Base-by-base conservation (phyloP, 1,140 invertebrate species). In the Pseudomyrmex cubaensis region DNA sequence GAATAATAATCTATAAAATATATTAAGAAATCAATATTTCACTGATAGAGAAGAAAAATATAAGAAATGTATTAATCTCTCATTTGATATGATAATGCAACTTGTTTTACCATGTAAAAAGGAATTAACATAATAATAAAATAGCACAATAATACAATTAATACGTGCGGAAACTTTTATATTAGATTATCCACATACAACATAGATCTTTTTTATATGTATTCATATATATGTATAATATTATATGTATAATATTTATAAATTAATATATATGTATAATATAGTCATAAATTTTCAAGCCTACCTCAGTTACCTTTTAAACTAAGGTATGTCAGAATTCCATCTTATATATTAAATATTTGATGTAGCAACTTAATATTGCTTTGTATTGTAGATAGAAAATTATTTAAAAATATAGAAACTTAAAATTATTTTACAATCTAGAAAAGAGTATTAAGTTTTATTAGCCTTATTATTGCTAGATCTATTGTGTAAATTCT, bases 281-380 rank as follows among this genome's bases (percentile, higher is more conserved):
- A 50, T 59, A 50, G 48, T 50, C 57, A 69, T 59, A 48, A 48
- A 59, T 80, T 78, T 80, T 9, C 66, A 80, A 80, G 76, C 76
- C 3, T 80, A 44, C 44, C 44, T 35, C 15, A 50, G 44, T 25
- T 12, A 17, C 48, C 56, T 48, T 17, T 48, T 72, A 35, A 35
- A 35, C 35, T 35, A 80, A 80, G 66, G 76, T 80, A 72, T 3
- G 66, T 80, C 4, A 13, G 46, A 70, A 50, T 59, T 17, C 20
- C 8, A 46, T 46, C 25, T 75, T 3, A 22, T 61, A 35, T 35
- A 7, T 7, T 35, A 35, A 35, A 35, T 35, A 35, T 35, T 35
- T 35, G 35, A 35, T 35, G 35, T 35, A 7, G 35, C 5, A 35
- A 35, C 35, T 35, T 35, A 35, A 35, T 35, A 35, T 35, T 35